A percentile compares a stretch with the other conserved stretches of the same genome.
phyloP scores from a whole-genome alignment of 2,113 vertebrate species.

The Sprattus sprattus region DNA sequence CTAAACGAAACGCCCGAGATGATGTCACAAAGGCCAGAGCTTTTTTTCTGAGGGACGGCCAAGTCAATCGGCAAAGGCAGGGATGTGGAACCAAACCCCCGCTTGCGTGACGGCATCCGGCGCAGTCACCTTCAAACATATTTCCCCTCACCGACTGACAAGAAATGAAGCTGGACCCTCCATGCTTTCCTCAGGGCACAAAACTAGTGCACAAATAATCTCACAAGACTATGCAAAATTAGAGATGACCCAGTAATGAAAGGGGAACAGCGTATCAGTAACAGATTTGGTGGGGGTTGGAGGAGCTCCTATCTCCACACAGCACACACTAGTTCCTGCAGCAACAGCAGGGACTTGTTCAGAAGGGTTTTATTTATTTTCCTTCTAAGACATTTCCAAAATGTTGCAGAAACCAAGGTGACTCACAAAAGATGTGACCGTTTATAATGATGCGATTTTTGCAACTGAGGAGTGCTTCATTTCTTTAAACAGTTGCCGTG shows the following conservation, averaged over 20 bases:
- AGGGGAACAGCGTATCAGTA: slow-evolving; percentile 20
- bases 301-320: not conserved
- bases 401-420: slow-evolving; percentile 2
- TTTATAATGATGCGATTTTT: not conserved
- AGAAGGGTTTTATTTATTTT: not conserved
- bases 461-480: not conserved
- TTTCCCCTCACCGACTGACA: not conserved
- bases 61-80: not conserved
- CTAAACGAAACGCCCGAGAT: not conserved
- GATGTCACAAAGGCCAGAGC: too few relatives aligned
- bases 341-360: slow-evolving; percentile 11
- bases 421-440: not conserved
- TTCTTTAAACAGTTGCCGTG: not conserved
- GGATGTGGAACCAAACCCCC: not conserved
- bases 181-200: slow-evolving; percentile 16
- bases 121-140: slow-evolving; percentile 38
- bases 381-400: not conserved
- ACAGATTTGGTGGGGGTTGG: not conserved
- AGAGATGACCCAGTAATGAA: slow-evolving; percentile 47
- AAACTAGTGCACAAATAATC: slow-evolving; percentile 52
- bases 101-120: not conserved
- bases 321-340: not conserved
- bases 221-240: slow-evolving; percentile 51
- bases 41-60: not conserved
- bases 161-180: not conserved